Conservation (phyloP, 2,888 invertebrate species). For the Dolichopus griseipennis region DNA sequence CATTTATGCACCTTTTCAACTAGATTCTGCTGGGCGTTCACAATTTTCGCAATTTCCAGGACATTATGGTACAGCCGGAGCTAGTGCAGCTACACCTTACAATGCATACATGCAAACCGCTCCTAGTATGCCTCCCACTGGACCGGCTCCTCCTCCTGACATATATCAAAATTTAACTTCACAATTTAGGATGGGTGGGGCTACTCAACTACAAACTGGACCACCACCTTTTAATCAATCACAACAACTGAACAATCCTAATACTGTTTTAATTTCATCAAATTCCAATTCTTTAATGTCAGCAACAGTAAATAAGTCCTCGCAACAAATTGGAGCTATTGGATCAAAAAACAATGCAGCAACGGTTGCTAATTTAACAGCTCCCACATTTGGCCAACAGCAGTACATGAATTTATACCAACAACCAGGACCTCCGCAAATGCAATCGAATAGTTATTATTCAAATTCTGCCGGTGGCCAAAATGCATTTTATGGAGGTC, state of each 20-base stretch:
- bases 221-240: conserved; percentile 61
- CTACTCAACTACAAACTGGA: conserved; percentile 32
- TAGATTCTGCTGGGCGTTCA: conserved; percentile 61
- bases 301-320: conserved; percentile 68
- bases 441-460: conserved; percentile 43
- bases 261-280: conserved; percentile 79
- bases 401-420: conserved; percentile 43
- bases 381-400: conserved; percentile 29
- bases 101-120: conserved; percentile 54
- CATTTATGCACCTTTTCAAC: conserved; percentile 74
- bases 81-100: conserved; percentile 57
- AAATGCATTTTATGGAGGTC: conserved; percentile 39
- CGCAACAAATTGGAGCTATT: conserved; percentile 75
- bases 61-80: conserved; percentile 49
- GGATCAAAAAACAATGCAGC: conserved; percentile 46
- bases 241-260: conserved; percentile 71
- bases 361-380: conserved; percentile 30
- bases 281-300: conserved; percentile 84
- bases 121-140: conserved; percentile 52
- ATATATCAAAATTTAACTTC: conserved; percentile 57
- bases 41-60: conserved; percentile 69
- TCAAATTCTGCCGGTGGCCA: conserved; percentile 43
- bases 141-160: conserved; percentile 58
- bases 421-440: conserved; percentile 37
- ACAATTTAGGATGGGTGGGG: conserved; percentile 55